Conservation (phyloP, 1,140 invertebrate genomes). For the Bicyclus anynana region DNA sequence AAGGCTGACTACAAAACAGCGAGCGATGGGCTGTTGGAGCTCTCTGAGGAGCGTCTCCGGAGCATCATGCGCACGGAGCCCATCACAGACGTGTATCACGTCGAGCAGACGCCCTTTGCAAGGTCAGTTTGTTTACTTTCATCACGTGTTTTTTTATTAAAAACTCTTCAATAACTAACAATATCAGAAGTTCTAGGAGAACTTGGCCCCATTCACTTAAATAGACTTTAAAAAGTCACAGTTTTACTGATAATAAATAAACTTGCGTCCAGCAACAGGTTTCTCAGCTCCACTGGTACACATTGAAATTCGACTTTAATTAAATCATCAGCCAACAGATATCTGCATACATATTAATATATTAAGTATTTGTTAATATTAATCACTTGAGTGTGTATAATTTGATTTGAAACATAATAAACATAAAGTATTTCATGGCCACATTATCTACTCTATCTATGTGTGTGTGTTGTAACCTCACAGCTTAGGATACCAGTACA, state of each 20-base stretch:
- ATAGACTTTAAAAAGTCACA: neutral
- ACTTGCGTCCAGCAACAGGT: neutral
- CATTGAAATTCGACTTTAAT: neutral
- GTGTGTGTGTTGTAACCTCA: constrained; percentile 5
- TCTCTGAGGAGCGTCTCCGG: constrained; percentile 78
- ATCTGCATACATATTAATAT: constrained; percentile 2
- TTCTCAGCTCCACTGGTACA: neutral
- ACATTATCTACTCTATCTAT: constrained; percentile 16
- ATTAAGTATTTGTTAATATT: neutral
- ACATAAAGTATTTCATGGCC: constrained; percentile 27
- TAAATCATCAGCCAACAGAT: neutral
- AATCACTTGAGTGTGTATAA: neutral
- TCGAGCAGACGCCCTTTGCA: constrained; percentile 84
- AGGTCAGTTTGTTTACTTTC: constrained; percentile 68
- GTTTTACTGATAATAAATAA: constrained; percentile 2
- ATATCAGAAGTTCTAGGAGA: neutral
- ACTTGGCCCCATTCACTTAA: neutral
- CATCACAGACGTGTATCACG: constrained; percentile 82
- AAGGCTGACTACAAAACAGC: constrained; percentile 73
- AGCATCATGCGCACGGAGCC: constrained; percentile 80
- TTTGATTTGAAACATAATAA: constrained; percentile 1
- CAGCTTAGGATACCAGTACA: neutral
- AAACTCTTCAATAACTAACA: constrained; percentile 4
- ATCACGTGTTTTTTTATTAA: constrained; percentile 6
- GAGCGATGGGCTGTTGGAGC: constrained; percentile 81